Evolutionary conservation across 2,888 invertebrate genomes (phyloP), one percentile per base, ranked within the genome.

Genomic region (Gisinianus flammeolus): DNA sequence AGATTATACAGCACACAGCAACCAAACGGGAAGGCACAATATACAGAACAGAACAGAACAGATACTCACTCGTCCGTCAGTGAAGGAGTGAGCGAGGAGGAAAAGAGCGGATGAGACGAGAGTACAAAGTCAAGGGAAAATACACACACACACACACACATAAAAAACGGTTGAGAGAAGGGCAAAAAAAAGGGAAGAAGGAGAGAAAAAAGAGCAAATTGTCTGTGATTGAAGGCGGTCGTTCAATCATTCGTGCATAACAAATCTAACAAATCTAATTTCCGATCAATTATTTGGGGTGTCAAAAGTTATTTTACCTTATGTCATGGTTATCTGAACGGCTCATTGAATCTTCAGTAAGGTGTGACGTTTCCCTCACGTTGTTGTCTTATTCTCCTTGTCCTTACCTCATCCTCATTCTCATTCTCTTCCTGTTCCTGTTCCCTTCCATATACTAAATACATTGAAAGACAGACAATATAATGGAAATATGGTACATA

Each of bases 271-370:
- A n/a, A n/a, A 62, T 83, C 77, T 81, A 83, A 84, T 84, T 84
- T 83, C 83, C 83, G 82, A 84, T 84, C 84, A 84, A 83, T 84
- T 83, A 83, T 82, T 80, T 80, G 81, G 82, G 81, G 81, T 81
- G 81, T 81, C 79, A 81, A 74, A 75, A 64, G 76, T 79, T 71
- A 77, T 76, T 77, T 64, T 69, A 33, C 66, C 72, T 76, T 74
- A 54, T 79, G 77, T 80, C 72, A 77, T 79, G 75, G 76, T 77
- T 44, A 77, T 82, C 75, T 79, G 78, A 58, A 75, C 76, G 80
- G 62, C 79, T 78, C 80, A 81, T 81, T 81, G 79, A 78, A 24
- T 74, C 70, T 19, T 31, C 52, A 74, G 24, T 68, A 76, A 77
- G 76, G 79, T 81, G 81, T 81, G 80, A 81, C 81, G 64, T 74